Evolutionary conservation across 2,888 invertebrate species (phyloP).

Genomic region (Scotopteryx bipunctaria): DNA sequence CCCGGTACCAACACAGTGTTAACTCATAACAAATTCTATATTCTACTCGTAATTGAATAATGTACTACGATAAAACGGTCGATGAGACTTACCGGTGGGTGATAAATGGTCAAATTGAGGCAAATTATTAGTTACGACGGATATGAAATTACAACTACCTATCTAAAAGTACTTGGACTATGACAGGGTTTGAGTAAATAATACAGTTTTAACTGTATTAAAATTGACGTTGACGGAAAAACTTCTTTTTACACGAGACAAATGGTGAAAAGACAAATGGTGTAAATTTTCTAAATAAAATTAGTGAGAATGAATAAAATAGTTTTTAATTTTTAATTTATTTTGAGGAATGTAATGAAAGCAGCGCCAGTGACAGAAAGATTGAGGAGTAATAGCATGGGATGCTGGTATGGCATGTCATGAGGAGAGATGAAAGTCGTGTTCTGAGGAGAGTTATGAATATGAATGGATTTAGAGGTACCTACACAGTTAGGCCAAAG

Average conservation of each 20-base stretch:
- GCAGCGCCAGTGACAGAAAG: too few species aligned
- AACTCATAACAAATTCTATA: neutral
- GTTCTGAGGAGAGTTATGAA: too few species aligned
- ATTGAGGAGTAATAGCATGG: too few species aligned
- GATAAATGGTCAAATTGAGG: slow-evolving; percentile 21
- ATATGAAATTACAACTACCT: slow-evolving; percentile 12
- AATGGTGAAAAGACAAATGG: neutral
- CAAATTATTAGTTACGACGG: slow-evolving; percentile 21
- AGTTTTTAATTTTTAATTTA: too few species aligned
- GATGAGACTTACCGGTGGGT: slow-evolving; percentile 1
- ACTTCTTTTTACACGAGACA: neutral
- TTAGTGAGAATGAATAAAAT: too few species aligned
- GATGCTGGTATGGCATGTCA: too few species aligned
- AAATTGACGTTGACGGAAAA: neutral
- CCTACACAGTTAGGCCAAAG: too few species aligned
- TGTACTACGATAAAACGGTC: slow-evolving; percentile 2
- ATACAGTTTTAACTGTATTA: slow-evolving; percentile 12
- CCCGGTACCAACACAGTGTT: too few species aligned
- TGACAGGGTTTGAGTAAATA: slow-evolving; percentile 37
- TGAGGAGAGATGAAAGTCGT: too few species aligned
- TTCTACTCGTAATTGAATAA: slow-evolving; percentile 2
- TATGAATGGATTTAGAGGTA: too few species aligned
- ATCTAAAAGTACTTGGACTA: slow-evolving; percentile 36
- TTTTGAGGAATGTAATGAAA: too few species aligned
- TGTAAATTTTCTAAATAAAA: too few species aligned